phyloP scores from a whole-genome alignment of 2,797 vertebrate species.

The Myripristis jacobus region DNA sequence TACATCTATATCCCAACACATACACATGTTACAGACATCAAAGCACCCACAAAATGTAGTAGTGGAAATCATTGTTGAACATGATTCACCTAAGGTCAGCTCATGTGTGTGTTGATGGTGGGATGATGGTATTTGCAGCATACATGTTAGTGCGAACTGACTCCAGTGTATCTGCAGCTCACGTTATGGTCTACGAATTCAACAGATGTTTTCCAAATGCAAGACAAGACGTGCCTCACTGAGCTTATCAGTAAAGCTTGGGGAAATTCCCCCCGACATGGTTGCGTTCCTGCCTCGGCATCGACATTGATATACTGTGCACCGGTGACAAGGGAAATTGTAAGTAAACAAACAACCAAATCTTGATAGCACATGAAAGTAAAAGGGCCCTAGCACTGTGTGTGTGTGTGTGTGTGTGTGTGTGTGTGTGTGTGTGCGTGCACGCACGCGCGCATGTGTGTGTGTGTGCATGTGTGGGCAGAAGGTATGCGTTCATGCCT shows the following conservation, averaged over 20 bases:
- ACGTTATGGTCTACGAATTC: slow-evolving; percentile 62
- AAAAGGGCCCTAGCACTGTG: slow-evolving; percentile 33
- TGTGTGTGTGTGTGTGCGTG: too few species aligned
- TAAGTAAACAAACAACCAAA: slow-evolving; percentile 70
- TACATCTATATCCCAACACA: too few species aligned
- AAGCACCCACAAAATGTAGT: too few species aligned
- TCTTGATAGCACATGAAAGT: slow-evolving; percentile 64
- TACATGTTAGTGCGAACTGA: slow-evolving; percentile 7
- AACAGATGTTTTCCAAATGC: slow-evolving; percentile 67
- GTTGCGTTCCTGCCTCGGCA: slow-evolving; percentile 42
- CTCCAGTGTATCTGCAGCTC: slow-evolving; percentile 37
- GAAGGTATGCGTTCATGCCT: slow-evolving; percentile 48
- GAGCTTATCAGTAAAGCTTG: slow-evolving; percentile 55
- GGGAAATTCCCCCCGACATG: slow-evolving; percentile 54
- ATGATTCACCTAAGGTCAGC: too few species aligned
- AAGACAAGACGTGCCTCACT: slow-evolving; percentile 64
- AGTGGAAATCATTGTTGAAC: too few species aligned
- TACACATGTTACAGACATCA: too few species aligned
- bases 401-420: slow-evolving; percentile 48
- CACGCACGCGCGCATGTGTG: too few species aligned
- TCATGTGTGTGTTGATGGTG: too few species aligned
- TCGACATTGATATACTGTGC: slow-evolving; percentile 16
- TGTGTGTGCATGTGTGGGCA: slow-evolving; percentile 50
- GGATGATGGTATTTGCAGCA: slow-evolving; percentile 40
- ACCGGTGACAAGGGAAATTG: slow-evolving; percentile 52